Evolutionary conservation across 1,140 invertebrate species (phyloP).

Genomic region (Laupala kohalensis): DNA sequence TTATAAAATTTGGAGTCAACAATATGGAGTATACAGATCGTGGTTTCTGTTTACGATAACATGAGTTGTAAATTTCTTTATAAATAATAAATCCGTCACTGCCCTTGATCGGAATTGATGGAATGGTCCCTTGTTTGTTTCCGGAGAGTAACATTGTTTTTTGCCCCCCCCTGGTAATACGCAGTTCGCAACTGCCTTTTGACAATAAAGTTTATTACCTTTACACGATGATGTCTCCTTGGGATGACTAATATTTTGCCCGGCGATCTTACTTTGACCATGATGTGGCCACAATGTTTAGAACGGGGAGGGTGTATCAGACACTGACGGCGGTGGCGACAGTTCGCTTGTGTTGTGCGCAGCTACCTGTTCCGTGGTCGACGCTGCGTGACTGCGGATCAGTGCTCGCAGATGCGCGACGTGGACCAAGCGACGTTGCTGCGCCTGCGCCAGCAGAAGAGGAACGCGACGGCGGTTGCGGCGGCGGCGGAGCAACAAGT

Average conservation of each 20-base stretch:
- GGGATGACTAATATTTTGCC: background rate
- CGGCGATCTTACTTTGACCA: background rate
- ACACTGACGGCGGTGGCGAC: background rate
- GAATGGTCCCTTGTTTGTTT: too few species aligned
- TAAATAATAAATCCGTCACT: too few species aligned
- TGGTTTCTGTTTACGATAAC: too few species aligned
- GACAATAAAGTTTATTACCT: too few species aligned
- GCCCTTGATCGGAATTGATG: too few species aligned
- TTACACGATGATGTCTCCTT: background rate
- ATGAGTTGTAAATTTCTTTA: too few species aligned
- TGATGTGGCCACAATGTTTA: background rate
- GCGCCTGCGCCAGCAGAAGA: background rate
- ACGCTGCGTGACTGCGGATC: slow-evolving; percentile 37
- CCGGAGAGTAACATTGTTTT: too few species aligned
- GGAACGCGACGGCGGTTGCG: background rate
- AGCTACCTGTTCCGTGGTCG: slow-evolving; percentile 30
- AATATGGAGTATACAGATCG: too few species aligned
- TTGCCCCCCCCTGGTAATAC: too few species aligned
- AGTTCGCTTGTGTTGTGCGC: background rate
- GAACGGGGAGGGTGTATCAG: background rate
- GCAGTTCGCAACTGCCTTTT: too few species aligned
- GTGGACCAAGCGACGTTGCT: background rate
- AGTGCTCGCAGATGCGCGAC: slow-evolving; percentile 27
- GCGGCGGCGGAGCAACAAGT: background rate
- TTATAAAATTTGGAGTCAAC: too few species aligned